Evolutionary conservation across 2,113 vertebrate genomes (phyloP), one percentile per base, ranked within the genome.

Genomic region (Oryzias javanicus): DNA sequence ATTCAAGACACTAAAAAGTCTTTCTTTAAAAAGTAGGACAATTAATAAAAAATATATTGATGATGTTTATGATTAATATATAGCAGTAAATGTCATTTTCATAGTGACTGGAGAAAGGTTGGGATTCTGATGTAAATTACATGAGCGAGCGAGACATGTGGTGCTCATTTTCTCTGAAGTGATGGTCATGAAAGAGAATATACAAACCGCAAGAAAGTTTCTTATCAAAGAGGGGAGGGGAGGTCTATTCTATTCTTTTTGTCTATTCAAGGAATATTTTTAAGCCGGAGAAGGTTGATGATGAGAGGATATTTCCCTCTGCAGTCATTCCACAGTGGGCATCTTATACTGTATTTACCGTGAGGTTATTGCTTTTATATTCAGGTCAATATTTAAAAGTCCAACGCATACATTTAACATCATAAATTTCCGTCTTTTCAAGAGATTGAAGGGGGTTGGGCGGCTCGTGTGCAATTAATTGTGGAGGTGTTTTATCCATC

Each of bases 401-500:
- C 63, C 51, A 14, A 22, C n/a, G 83, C 72, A 70, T 79, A 76
- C 62, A 54, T 79, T 76, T 79, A 86, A 83, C 64, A 17, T 70
- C 70, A 68, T 78, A 80, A 83, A 80, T 89, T 78, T 78, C 67
- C 81, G 77, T 78, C 82, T 72, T 82, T 79, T 81, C 70, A 47
- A 74, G 78, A 64, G 79, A 80, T 76, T 84, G 83, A 74, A 69
- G 79, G 70, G 81, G 82, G 82, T 49, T 78, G 78, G 75, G 81
- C 61, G 79, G 75, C 76, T 81, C 86, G 78, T 79, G 82, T 72
- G 82, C 84, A 81, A 90, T 91, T 92, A 92, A 91, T 90, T 89
- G 91, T 84, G 77, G 86, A 91, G 88, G 89, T 91, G 91, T 89
- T 89, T 90, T 92, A 92, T 92, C 90, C 87, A 92, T 92, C 89